Conservation (phyloP, 2,797 vertebrate species). For the Neostethus bicornis region DNA sequence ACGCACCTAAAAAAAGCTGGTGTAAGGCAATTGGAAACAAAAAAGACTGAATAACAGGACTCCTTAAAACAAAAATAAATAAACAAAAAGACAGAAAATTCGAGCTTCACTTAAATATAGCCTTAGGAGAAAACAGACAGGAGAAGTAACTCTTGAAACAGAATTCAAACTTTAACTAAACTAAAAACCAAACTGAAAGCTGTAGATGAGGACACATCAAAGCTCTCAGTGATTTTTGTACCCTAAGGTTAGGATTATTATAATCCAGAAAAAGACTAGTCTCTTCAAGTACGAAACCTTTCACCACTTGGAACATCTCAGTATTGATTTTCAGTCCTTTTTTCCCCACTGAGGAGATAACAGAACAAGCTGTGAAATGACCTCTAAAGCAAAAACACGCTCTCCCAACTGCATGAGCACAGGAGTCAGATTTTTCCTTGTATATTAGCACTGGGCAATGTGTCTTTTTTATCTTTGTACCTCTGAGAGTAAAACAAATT, state of each 20-base stretch:
- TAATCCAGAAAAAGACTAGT: background rate
- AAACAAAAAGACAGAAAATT: background rate
- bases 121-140: too few species aligned
- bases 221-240: background rate
- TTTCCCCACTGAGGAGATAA: background rate
- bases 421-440: background rate
- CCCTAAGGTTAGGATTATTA: background rate
- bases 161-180: too few species aligned
- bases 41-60: background rate
- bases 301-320: background rate
- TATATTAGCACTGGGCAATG: background rate
- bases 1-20: too few species aligned
- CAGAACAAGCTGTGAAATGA: background rate
- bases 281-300: background rate
- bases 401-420: background rate
- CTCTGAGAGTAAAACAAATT: background rate
- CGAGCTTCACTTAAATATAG: too few species aligned
- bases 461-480: background rate
- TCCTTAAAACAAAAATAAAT: background rate
- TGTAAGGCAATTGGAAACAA: too few species aligned
- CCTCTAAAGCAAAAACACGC: background rate
- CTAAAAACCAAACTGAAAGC: background rate
- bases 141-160: too few species aligned
- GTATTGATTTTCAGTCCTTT: conserved; percentile 2
- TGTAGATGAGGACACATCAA: background rate